Percentiles rank a stretch among this genome's conserved stretches.
Evolutionary conservation across 2,797 vertebrate species (phyloP).

Genomic region (Xiphophorus birchmanni): DNA sequence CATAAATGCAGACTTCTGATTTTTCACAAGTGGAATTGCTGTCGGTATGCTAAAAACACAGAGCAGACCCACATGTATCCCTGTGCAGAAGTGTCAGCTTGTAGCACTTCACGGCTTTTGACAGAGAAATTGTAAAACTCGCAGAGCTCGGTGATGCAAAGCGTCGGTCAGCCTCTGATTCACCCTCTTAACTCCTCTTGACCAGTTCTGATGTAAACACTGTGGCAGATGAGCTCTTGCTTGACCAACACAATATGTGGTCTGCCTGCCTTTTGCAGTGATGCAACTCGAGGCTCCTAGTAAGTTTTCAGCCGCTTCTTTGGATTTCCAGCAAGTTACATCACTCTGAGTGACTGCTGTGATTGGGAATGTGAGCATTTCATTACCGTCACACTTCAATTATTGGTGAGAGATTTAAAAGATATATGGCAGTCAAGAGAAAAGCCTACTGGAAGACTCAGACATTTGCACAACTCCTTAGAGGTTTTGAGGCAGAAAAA

Average conservation of each 20-base stretch:
- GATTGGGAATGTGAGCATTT: conserved; percentile 45
- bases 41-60: conserved; percentile 10
- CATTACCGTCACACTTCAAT: conserved; percentile 46
- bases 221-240: conserved; percentile 34
- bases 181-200: conserved; percentile 55
- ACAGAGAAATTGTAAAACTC: conserved; percentile 67
- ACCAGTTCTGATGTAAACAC: conserved; percentile 49
- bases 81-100: conserved; percentile 41
- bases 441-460: conserved; percentile 25
- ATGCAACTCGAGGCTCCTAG: conserved; percentile 33
- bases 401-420: conserved; percentile 55
- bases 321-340: conserved; percentile 57
- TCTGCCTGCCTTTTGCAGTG: conserved; percentile 32
- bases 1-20: conserved; percentile 1
- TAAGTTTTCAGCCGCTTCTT: conserved; percentile 17
- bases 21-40: conserved; percentile 21
- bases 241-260: conserved; percentile 41
- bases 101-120: conserved; percentile 64
- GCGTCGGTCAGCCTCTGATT: conserved; percentile 52
- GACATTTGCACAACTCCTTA: conserved; percentile 36
- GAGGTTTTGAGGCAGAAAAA: conserved; percentile 35
- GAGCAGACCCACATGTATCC: conserved; percentile 21
- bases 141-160: conserved; percentile 46
- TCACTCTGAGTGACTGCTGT: conserved; percentile 45
- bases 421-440: conserved; percentile 33